Evolutionary conservation across 2,888 invertebrate species (phyloP), one percentile per base, ranked within the genome.

Genomic region (Cordylochernes scorpioides): DNA sequence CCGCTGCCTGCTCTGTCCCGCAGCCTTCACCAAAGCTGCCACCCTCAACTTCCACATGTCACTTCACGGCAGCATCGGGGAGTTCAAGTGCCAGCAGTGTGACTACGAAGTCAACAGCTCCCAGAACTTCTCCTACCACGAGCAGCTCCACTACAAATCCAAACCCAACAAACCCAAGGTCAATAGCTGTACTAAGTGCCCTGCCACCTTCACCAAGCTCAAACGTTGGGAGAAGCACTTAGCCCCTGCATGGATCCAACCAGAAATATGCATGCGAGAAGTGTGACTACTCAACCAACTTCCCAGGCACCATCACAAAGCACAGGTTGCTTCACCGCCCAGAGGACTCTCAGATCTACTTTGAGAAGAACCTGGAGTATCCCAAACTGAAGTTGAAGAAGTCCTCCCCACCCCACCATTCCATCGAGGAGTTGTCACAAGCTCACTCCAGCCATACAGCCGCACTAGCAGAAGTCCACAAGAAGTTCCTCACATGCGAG

Each of bases 211-310:
- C 52, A 73, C 75, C 45, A 77, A 78, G 53, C 59, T 71, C 21
- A 69, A 72, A 44, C 74, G 78, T 49, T 78, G 72, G 51, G 70
- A 71, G 50, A 67, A 72, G 15, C 80, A 80, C 52, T 53, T 72
- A 42, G n/a, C 68, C 69, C 12, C 55, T 78, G 25, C 80, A 80
- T 48, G 78, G 78, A 3, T 70, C 75, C 0, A 68, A 70, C 44
- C 74, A 77, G 50, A 62, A 70, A 35, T 78, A 73, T 50, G 68
- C 66, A 42, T 80, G 80, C 55, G 68, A 71, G 43, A 59, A 66
- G 24, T 80, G 80, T 52, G 78, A 80, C 54, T 78, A 78, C 52
- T 73, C 77, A 2, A 78, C 78, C 1, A 73, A 74, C 44, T 74
- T 74, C 49, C 73, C 71, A 44, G 74, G 75, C 2, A 73, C 75